Percentiles rank a stretch among this genome's conserved stretches.
Conservation (phyloP, 1,140 invertebrate species). For the Hyles vespertilio region DNA sequence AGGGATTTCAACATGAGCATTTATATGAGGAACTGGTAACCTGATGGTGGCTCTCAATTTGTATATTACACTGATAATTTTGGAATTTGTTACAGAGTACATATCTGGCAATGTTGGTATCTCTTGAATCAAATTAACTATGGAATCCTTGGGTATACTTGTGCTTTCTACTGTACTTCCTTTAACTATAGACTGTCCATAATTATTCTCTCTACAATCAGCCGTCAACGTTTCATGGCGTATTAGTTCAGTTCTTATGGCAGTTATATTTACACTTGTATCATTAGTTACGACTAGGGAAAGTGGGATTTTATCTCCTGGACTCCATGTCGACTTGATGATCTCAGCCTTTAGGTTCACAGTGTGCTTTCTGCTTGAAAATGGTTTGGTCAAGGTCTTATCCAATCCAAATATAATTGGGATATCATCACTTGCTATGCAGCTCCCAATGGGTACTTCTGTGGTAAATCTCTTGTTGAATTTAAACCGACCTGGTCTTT, state of each 20-base stretch:
- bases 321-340: slow-evolving; percentile 3
- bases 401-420: slow-evolving; percentile 6
- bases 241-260: slow-evolving; percentile 4
- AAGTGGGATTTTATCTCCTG: slow-evolving; percentile 10
- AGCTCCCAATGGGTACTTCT: slow-evolving; percentile 6
- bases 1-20: too few relatives aligned
- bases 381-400: slow-evolving; percentile 5
- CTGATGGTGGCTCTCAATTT: too few relatives aligned
- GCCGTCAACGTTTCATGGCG: slow-evolving; percentile 1
- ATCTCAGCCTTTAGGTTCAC: slow-evolving; percentile 8
- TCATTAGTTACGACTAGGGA: slow-evolving; percentile 9
- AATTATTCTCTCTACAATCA: not conserved
- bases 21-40: too few relatives aligned
- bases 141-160: too few relatives aligned
- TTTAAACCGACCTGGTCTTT: slow-evolving; percentile 4
- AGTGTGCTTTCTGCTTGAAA: not conserved
- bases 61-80: too few relatives aligned
- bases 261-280: slow-evolving; percentile 1
- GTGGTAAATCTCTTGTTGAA: slow-evolving; percentile 2
- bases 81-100: too few relatives aligned
- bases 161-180: too few relatives aligned
- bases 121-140: too few relatives aligned
- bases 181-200: too few relatives aligned
- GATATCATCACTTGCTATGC: not conserved
- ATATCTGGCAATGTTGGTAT: too few relatives aligned